Conservation (phyloP, 92 coral and sea anemone species). For the Epizoanthus ramosus region DNA sequence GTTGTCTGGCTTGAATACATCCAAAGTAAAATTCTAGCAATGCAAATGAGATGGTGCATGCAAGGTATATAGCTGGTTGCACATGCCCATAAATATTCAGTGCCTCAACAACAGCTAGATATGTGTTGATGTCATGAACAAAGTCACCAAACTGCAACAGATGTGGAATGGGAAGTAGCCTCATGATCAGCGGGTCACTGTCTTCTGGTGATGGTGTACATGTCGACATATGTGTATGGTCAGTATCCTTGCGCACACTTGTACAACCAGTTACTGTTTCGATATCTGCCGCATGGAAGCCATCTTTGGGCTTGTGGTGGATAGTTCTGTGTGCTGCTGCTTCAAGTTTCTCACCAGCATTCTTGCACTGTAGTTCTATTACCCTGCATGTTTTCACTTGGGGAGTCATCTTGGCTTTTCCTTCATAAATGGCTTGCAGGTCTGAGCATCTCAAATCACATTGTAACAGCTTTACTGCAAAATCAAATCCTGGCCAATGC, state of each 20-base stretch:
- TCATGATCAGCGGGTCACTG: not conserved
- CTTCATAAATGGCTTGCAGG: not conserved
- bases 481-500: not conserved
- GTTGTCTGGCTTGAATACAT: not conserved
- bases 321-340: not conserved
- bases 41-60: not conserved
- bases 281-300: not conserved
- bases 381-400: not conserved
- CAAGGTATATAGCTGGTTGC: not conserved
- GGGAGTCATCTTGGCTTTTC: not conserved
- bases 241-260: not conserved
- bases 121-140: not conserved
- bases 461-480: not conserved
- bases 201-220: not conserved
- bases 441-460: not conserved
- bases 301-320: not conserved
- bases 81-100: not conserved
- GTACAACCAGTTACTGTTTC: not conserved
- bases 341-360: not conserved
- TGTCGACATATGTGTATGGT: not conserved
- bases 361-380: not conserved
- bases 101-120: slow-evolving; percentile 8
- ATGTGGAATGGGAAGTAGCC: not conserved
- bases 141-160: slow-evolving; percentile 4
- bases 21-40: slow-evolving; percentile 7